phyloP scores from a whole-genome alignment of 2,113 vertebrate species.

The Murina feae region DNA sequence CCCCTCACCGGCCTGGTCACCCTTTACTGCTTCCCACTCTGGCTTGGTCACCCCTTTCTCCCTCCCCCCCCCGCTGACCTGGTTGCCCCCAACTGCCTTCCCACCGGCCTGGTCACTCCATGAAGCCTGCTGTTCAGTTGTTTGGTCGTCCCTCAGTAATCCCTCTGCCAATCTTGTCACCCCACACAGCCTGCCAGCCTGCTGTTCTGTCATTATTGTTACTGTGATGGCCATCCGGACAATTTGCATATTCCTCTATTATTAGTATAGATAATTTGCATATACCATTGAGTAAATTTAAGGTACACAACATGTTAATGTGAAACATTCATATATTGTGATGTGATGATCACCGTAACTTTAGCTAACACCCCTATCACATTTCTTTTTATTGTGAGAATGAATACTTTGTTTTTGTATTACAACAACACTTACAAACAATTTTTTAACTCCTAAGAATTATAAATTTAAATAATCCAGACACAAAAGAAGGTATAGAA shows the following conservation, averaged over 20 bases:
- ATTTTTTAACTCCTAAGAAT: not conserved
- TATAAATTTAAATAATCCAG: not conserved
- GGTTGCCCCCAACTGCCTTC: too few relatives aligned
- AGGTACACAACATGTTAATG: not conserved
- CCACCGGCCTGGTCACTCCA: too few relatives aligned
- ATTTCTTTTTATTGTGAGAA: not conserved
- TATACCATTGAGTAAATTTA: not conserved
- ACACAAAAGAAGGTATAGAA: not conserved
- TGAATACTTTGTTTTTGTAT: not conserved
- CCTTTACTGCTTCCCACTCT: rapidly evolving
- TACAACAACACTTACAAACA: not conserved
- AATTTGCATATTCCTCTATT: too few relatives aligned
- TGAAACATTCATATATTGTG: not conserved
- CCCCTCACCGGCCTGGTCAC: too few relatives aligned
- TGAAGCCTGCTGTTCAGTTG: too few relatives aligned
- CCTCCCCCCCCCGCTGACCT: too few relatives aligned
- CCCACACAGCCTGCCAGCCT: too few relatives aligned
- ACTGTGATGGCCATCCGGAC: too few relatives aligned
- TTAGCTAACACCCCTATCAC: not conserved
- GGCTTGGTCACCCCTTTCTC: too few relatives aligned
- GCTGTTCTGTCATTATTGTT: too few relatives aligned
- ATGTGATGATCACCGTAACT: not conserved
- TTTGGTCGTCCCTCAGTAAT: too few relatives aligned
- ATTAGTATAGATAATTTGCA: not conserved
- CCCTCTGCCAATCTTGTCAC: too few relatives aligned